Conservation (phyloP, 2,888 invertebrate species). For the Napeogenes sylphis region DNA sequence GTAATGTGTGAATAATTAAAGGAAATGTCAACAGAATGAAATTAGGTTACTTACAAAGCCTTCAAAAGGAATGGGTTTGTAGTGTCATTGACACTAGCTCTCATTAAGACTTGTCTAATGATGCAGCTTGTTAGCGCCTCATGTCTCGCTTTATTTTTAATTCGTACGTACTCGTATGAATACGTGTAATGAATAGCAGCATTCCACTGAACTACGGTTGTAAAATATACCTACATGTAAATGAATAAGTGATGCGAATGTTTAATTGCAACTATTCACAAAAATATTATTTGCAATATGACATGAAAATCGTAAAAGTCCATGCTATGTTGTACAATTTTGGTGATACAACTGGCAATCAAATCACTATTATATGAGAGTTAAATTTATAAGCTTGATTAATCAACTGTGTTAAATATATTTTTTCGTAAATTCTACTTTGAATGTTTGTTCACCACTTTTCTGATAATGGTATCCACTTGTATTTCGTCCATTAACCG, state of each 20-base stretch:
- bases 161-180: slow-evolving; percentile 42
- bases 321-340: too few species aligned
- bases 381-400: too few species aligned
- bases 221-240: neutral
- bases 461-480: too few species aligned
- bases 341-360: too few species aligned
- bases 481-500: too few species aligned
- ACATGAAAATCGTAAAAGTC: too few species aligned
- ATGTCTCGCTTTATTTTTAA: slow-evolving; percentile 31
- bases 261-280: neutral
- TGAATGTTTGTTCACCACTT: too few species aligned
- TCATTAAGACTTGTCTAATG: slow-evolving; percentile 59
- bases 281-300: neutral
- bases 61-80: slow-evolving; percentile 22
- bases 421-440: too few species aligned
- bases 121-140: slow-evolving; percentile 58
- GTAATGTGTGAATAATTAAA: slow-evolving; percentile 7
- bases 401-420: too few species aligned
- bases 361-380: too few species aligned
- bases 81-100: slow-evolving; percentile 31
- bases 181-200: slow-evolving; percentile 34
- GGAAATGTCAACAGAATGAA: slow-evolving; percentile 12
- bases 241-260: neutral
- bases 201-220: neutral
- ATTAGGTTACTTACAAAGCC: slow-evolving; percentile 26